Evolutionary conservation across 2,888 invertebrate species (phyloP).

Genomic region (Microdon myrmicae): DNA sequence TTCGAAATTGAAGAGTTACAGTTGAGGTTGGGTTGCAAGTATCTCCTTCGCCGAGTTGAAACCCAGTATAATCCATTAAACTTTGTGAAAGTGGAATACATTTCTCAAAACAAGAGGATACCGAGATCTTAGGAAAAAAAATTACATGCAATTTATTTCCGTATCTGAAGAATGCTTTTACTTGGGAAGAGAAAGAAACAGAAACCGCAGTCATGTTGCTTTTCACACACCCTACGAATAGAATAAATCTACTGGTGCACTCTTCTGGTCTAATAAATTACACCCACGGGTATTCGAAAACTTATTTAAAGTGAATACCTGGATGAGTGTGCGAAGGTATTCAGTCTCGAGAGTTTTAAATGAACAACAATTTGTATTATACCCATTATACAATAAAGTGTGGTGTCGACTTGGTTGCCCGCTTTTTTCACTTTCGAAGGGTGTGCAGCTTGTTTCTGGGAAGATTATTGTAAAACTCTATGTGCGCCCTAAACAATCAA

Average conservation of each 20-base stretch:
- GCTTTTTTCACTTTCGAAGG: no score
- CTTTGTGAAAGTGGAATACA: slow-evolving; percentile 49
- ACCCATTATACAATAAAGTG: slow-evolving; percentile 39
- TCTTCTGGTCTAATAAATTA: slow-evolving; percentile 51
- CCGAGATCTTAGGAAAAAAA: slow-evolving; percentile 44
- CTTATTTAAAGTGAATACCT: slow-evolving; percentile 51
- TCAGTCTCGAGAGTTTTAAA: slow-evolving; percentile 36
- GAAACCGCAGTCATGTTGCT: slow-evolving; percentile 48
- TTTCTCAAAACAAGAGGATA: slow-evolving; percentile 47
- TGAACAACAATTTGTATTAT: slow-evolving; percentile 43
- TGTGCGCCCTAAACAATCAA: no score
- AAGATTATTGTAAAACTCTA: no score
- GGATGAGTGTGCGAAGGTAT: slow-evolving; percentile 23
- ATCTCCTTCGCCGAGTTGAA: slow-evolving; percentile 44
- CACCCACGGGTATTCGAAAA: slow-evolving; percentile 47
- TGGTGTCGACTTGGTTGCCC: no score
- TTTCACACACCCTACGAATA: slow-evolving; percentile 30
- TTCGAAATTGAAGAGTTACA: slow-evolving; percentile 40
- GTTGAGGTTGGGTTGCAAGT: slow-evolving; percentile 47
- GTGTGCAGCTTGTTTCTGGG: no score
- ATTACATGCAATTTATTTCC: slow-evolving; percentile 52
- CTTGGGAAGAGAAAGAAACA: slow-evolving; percentile 26
- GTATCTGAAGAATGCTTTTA: slow-evolving; percentile 46
- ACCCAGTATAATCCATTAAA: slow-evolving; percentile 52
- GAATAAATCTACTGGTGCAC: slow-evolving; percentile 44